Evolutionary conservation across 2,797 vertebrate genomes (phyloP).

Genomic region (Gouania willdenowi): DNA sequence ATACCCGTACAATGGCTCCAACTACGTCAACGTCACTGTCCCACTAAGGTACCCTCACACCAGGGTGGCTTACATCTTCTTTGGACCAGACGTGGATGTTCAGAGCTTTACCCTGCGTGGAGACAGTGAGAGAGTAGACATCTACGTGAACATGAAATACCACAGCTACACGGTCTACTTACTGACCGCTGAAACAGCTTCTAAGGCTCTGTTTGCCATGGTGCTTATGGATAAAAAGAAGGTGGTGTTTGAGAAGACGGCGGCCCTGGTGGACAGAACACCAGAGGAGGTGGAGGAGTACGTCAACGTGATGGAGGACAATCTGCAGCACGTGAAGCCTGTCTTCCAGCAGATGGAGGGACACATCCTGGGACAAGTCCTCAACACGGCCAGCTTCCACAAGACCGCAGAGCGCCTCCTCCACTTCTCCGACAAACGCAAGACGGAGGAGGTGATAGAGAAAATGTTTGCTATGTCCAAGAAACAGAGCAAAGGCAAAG

Average conservation of each 20-base stretch:
- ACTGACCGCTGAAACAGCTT: conserved; percentile 78
- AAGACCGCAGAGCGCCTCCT: conserved; percentile 89
- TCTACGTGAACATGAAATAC: conserved; percentile 83
- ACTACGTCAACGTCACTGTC: conserved; percentile 93
- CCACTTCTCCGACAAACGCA: conserved; percentile 88
- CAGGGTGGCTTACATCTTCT: conserved; percentile 88
- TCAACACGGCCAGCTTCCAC: conserved; percentile 85
- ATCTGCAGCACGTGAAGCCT: conserved; percentile 88
- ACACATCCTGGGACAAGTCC: conserved; percentile 86
- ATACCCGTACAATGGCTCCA: conserved; percentile 91
- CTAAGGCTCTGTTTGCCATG: conserved; percentile 83
- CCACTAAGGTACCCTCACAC: conserved; percentile 83
- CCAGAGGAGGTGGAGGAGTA: conserved; percentile 86
- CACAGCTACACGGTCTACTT: conserved; percentile 87
- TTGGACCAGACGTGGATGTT: conserved; percentile 86
- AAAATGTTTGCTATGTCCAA: conserved; percentile 87
- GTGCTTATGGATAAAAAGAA: conserved; percentile 85
- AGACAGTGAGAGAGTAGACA: conserved; percentile 82
- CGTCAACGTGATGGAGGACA: conserved; percentile 81
- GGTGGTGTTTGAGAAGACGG: conserved; percentile 84
- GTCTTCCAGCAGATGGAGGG: conserved; percentile 94
- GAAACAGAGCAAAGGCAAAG: conserved; percentile 79
- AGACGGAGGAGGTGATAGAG: conserved; percentile 84
- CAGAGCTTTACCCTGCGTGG: conserved; percentile 88
- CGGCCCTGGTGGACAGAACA: conserved; percentile 45